Base-by-base conservation (phyloP, 2,888 invertebrate genomes). In the Oligia strigilis region DNA sequence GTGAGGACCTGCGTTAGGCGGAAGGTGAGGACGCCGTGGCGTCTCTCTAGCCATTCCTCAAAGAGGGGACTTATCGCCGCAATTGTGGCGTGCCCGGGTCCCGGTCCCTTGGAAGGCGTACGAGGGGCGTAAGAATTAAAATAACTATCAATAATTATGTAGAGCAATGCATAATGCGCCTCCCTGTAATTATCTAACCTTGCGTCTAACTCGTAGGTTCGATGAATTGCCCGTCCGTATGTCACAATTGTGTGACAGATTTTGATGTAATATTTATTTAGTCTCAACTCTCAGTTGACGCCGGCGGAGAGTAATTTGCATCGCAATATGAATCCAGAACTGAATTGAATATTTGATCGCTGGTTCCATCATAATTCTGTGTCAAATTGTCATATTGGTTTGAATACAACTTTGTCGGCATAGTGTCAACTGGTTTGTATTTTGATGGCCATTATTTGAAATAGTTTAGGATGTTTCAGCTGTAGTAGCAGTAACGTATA, bases 201-300 rank as follows among this genome's bases (percentile, higher is more conserved):
- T 19, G 29, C 29, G 6, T 13, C 14, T 23, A 52, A 36, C 4
- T 36, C 9, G 14, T 71, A 36, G 14, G 55, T 71, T 60, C 14
- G 5, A 36, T 9, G 13, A 77, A 36, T 2, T 55, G 13, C 4
- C 2, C 40, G 14, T 0, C 90, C 13, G 83, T 93, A 80, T 91
- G 89, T 92, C 88, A 62, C 78, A 76, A 74, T 73, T 80, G 74
- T 79, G 76, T 91, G 89, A 89, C 85, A 89, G 87, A 84, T 83
- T 86, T 87, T 91, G 91, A 92, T 92, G 88, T 90, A 89, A 91
- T 92, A 92, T 94, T 93, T 94, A 92, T 94, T 92, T 93, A 92
- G 92, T 90, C 91, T 89, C 90, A 91, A 92, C 93, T 88, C 92
- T 92, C 92, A 93, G 93, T 93, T 92, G 90, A 88, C 91, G 90